A percentile compares a stretch with the other conserved stretches of the same genome.
Evolutionary conservation across 2,888 invertebrate species (phyloP).

Genomic region (Clunio marinus): DNA sequence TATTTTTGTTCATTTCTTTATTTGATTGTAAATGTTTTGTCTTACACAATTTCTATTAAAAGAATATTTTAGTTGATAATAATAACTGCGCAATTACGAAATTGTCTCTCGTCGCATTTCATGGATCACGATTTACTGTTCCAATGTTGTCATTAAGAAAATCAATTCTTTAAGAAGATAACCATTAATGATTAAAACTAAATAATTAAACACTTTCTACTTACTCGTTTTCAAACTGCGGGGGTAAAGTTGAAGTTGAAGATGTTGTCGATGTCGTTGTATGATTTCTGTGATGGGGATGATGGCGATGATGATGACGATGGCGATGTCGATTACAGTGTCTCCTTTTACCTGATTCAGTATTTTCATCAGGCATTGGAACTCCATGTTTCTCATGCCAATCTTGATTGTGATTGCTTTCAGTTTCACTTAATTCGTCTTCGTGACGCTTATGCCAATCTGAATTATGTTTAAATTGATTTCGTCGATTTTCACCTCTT

Average conservation of each 20-base stretch:
- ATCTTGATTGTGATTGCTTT: neutral
- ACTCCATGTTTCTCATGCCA: slow-evolving; percentile 20
- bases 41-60: neutral
- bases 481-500: neutral
- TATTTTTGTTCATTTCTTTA: too few species aligned
- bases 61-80: neutral
- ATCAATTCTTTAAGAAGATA: neutral
- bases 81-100: neutral
- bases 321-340: neutral
- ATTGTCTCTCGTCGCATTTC: too few species aligned
- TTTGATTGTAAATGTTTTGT: too few species aligned
- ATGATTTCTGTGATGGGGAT: slow-evolving; percentile 17
- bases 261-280: neutral
- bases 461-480: neutral
- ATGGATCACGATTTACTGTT: neutral
- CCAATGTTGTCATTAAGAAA: neutral
- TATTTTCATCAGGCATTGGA: slow-evolving; percentile 5
- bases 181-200: neutral
- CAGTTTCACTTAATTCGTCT: neutral
- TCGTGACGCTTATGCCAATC: neutral
- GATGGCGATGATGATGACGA: slow-evolving; percentile 14
- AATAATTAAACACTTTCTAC: neutral
- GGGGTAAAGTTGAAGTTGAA: neutral
- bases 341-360: neutral
- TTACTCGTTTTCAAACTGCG: neutral